Evolutionary conservation across 2,888 invertebrate species (phyloP), one percentile per base, ranked within the genome.

Genomic region (Polyploca ridens): DNA sequence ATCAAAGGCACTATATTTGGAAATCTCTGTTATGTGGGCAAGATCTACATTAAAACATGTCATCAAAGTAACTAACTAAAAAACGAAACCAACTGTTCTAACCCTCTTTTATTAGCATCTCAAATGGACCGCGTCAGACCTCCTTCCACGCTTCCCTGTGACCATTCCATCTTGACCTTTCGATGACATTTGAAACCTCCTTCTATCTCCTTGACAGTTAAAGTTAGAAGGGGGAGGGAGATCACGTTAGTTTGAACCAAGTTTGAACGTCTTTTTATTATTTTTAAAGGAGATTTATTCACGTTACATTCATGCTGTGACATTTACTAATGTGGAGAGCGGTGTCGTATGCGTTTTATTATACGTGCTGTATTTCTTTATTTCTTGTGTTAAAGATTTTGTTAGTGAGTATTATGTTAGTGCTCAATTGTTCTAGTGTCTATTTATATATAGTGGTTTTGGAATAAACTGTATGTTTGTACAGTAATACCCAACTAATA

Each of bases 101-200:
- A 67, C 63, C 64, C 65, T 58, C 64, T 64, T 70, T 69, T 75
- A 78, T 81, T 79, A 78, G 73, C 75, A 77, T 79, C 72, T 81
- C 76, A 79, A 81, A 81, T 79, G 74, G 69, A 70, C 78, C 78
- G 77, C 74, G 66, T 67, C 67, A 67, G 62, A 62, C 69, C 62
- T 64, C n/a, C 46, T 46, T n/a, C 61, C 69, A 66, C 72, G 62
- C 69, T 63, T 62, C 19, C 65, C 57, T 33, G n/a, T n/a, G 16
- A 62, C 78, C 71, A 77, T 38, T 66, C 14, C 67, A 66, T 65
- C 58, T 61, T 65, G 79, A 73, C 60, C 76, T 69, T 44, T 67
- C 67, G 16, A 58, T 63, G 19, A 54, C 54, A 66, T 68, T 65
- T 64, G 57, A 59, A 62, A 60, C 16, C 59, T 49, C 62, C 57